Base-by-base conservation (phyloP, 1,140 invertebrate genomes). In the Drosophila tsacasi region DNA sequence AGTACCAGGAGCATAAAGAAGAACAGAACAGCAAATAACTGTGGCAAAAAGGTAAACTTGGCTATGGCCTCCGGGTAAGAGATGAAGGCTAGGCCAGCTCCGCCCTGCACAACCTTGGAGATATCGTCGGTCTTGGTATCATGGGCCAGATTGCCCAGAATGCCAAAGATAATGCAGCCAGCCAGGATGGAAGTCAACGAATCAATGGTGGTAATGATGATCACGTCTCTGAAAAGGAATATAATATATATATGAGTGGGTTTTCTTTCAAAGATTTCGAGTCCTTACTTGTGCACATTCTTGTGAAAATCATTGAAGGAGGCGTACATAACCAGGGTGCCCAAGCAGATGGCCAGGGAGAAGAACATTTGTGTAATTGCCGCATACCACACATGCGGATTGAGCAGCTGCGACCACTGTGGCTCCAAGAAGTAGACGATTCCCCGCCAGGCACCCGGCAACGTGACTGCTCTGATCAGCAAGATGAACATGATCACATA, bases 61-160 rank as follows among this genome's bases (percentile, higher is more conserved):
- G 96, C 95, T 55, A 98, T 96, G 0, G 97, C 97, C 79, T 98
- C 97, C 1, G 97, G 97, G 93, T 98, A 99, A 0, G 97, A 97
- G 21, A 98, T 95, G 79, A 96, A 96, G 7, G 96, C 96, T 21
- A 96, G 93, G 0, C 96, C 96, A 59, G 95, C 93, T 7, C 95
- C 95, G 3, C 94, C 94, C 59, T 94, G 94, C 0, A 96, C 95
- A 1, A 96, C 92, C 19, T 81, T 69, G 1, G 81, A 68, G 9
- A 93, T 93, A 17, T 93, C 90, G 27, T 93, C 92, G n/a, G 94
- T 93, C 6, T 94, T 94, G 9, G 95, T 93, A 80, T 96, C 95
- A 69, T 95, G 93, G 0, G 96, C 96, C 54, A 97, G 92, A 83
- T 96, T 96, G 2, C 97, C 97, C 21, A 98, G 93, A 60, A 98